Evolutionary conservation across 2,888 invertebrate genomes (phyloP).

Genomic region (Andrena chrysosceles): DNA sequence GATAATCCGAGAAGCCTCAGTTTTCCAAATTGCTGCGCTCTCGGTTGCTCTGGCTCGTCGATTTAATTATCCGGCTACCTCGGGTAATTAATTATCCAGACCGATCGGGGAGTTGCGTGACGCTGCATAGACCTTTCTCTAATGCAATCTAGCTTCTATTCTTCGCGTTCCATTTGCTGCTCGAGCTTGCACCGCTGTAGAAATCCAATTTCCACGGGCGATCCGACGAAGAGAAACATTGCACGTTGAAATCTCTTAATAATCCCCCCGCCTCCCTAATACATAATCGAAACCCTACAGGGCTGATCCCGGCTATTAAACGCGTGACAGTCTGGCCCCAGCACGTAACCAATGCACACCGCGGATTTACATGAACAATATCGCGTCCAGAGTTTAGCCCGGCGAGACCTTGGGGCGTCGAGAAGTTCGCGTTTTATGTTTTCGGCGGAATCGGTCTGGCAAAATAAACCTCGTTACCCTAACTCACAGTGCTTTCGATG

Average conservation of each 20-base stretch:
- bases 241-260: neutral
- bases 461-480: neutral
- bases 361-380: constrained; percentile 52
- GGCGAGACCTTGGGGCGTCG: neutral
- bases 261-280: neutral
- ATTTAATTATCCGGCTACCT: neutral
- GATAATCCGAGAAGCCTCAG: constrained; percentile 40
- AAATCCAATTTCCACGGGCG: constrained; percentile 15
- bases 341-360: constrained; percentile 19
- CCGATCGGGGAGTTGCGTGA: constrained; percentile 66
- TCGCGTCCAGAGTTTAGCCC: neutral
- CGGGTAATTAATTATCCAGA: constrained; percentile 66
- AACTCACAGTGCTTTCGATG: neutral
- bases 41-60: constrained; percentile 24
- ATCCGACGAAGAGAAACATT: neutral
- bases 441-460: neutral
- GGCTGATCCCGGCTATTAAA: constrained; percentile 21
- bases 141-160: constrained; percentile 43
- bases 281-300: constrained; percentile 36
- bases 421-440: constrained; percentile 14
- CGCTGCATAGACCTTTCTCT: constrained; percentile 9
- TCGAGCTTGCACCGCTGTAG: neutral
- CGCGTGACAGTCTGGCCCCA: neutral
- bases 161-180: constrained; percentile 18
- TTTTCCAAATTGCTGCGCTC: neutral